phyloP scores from a whole-genome alignment of 2,113 vertebrate genomes.

The Channa maculata region DNA sequence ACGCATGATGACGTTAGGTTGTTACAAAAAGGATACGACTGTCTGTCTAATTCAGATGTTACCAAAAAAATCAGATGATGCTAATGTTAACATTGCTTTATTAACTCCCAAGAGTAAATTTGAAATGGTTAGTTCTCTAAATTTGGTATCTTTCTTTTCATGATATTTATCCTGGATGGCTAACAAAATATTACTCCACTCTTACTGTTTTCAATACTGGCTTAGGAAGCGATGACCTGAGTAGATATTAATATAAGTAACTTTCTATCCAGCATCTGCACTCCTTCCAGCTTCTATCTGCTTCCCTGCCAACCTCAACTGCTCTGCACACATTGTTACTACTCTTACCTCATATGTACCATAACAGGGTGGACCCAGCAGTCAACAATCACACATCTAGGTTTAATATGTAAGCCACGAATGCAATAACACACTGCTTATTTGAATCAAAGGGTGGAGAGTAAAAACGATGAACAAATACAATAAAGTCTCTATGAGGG shows the following conservation, averaged over 20 bases:
- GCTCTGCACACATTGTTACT: not conserved
- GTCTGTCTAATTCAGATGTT: not conserved
- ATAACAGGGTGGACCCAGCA: conserved; percentile 45
- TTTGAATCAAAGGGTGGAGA: conserved; percentile 44
- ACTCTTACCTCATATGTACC: conserved; percentile 61
- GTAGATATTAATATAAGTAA: not conserved
- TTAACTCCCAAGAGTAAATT: no score
- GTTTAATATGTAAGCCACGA: conserved; percentile 22
- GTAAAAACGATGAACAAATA: conserved; percentile 6
- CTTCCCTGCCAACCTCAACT: conserved; percentile 15
- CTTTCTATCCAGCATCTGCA: not conserved
- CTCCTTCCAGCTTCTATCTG: conserved; percentile 34
- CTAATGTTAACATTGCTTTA: no score
- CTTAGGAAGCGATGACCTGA: not conserved
- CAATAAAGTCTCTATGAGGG: conserved; percentile 15
- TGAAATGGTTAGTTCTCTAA: no score
- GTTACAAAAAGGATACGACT: no score
- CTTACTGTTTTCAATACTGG: conserved; percentile 1
- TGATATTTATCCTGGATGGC: no score
- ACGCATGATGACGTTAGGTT: no score
- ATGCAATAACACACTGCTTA: conserved; percentile 29
- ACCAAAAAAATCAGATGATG: no score
- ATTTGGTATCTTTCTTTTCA: no score
- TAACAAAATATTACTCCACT: no score
- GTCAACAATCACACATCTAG: conserved; percentile 36